Conservation (phyloP, 2,888 invertebrate species). For the Galerucella nymphaeae region DNA sequence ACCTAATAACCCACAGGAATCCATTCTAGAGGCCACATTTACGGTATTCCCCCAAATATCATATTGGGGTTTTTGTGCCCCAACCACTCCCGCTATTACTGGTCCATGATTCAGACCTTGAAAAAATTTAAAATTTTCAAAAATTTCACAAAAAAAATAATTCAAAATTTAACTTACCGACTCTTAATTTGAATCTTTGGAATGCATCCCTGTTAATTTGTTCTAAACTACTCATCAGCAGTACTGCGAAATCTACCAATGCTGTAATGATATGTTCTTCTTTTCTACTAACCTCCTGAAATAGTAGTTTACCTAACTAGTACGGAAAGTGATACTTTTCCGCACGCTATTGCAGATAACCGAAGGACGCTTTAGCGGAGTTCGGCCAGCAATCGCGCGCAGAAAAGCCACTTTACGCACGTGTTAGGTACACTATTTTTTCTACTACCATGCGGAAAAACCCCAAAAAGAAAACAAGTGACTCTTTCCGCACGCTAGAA, state of each 20-base stretch:
- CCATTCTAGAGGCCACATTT: slow-evolving; percentile 97
- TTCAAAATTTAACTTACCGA: slow-evolving; percentile 72
- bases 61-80: slow-evolving; percentile 97
- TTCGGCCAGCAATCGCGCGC: too few species aligned
- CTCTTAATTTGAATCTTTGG: slow-evolving; percentile 93
- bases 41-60: slow-evolving; percentile 99
- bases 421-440: too few species aligned
- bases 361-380: too few species aligned
- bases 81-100: slow-evolving; percentile 96
- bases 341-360: too few species aligned
- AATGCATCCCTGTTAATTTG: slow-evolving; percentile 97
- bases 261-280: slow-evolving; percentile 89
- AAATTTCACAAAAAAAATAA: not conserved
- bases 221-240: slow-evolving; percentile 91
- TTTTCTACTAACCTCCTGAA: slow-evolving; percentile 78
- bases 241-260: slow-evolving; percentile 93
- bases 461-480: too few species aligned
- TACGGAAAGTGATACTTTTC: too few species aligned
- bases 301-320: too few species aligned
- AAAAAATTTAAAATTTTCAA: slow-evolving; percentile 56
- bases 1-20: slow-evolving; percentile 92
- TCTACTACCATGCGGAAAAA: too few species aligned
- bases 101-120: slow-evolving; percentile 86
- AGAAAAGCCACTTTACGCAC: too few species aligned
- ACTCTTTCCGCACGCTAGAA: too few species aligned